Evolutionary conservation across 1,140 invertebrate species (phyloP).

Genomic region (Drosophila repleta): DNA sequence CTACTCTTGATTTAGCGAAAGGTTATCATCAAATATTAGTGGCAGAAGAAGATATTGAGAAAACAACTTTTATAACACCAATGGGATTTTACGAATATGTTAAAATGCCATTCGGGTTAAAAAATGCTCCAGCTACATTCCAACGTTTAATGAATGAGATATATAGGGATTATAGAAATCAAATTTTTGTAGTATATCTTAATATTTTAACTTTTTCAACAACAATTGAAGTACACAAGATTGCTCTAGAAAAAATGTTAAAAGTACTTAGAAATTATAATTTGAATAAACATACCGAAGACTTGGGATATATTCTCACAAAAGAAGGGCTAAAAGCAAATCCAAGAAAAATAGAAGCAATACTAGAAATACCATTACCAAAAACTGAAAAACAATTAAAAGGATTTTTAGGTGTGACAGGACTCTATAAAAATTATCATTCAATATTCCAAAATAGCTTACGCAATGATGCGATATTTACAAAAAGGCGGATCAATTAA

Average conservation of each 20-base stretch:
- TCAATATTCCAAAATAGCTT: background rate
- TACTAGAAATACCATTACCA: background rate
- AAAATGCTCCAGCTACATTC: too few species aligned
- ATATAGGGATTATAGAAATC: background rate
- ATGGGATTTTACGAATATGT: background rate
- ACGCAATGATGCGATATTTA: background rate
- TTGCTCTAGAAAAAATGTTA: too few species aligned
- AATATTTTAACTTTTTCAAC: background rate
- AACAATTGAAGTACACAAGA: background rate
- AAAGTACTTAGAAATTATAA: background rate
- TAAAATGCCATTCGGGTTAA: constrained; percentile 4
- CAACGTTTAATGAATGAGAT: background rate
- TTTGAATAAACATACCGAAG: background rate
- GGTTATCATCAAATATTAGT: constrained; percentile 1
- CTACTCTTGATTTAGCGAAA: background rate
- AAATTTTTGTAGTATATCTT: background rate
- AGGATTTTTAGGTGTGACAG: background rate
- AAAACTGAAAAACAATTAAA: background rate
- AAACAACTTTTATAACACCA: background rate
- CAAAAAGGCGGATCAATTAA: background rate
- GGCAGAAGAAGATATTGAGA: background rate
- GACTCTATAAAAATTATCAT: constrained; percentile 1
- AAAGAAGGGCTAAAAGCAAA: background rate
- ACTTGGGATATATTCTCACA: background rate
- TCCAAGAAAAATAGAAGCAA: background rate